Percentiles rank a stretch among this genome's conserved stretches.
Evolutionary conservation across 2,888 invertebrate species (phyloP).

Genomic region (Troides aeacus): DNA sequence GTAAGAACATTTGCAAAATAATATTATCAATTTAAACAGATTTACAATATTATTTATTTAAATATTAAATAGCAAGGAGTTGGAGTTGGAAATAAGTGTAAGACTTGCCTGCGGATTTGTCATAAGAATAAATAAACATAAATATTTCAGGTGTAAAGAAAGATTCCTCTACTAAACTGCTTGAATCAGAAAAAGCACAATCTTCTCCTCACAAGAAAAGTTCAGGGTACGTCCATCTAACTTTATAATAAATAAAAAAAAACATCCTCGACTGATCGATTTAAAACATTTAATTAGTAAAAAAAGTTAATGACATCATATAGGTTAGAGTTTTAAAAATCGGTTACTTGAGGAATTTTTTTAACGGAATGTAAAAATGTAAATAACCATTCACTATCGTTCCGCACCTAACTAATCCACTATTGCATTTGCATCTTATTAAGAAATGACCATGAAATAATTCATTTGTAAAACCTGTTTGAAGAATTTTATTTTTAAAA

Average conservation of each 20-base stretch:
- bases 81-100: too few species aligned
- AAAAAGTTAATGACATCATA: not conserved
- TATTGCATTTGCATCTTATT: constrained; percentile 34
- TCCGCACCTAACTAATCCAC: constrained; percentile 55
- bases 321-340: constrained; percentile 3
- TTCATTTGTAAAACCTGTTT: not conserved
- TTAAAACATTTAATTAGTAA: not conserved
- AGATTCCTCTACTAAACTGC: constrained; percentile 69
- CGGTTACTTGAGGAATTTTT: not conserved
- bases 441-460: constrained; percentile 26
- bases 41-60: too few species aligned
- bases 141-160: constrained; percentile 65
- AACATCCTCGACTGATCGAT: constrained; percentile 12
- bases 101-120: not conserved
- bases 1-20: too few species aligned
- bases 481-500: too few species aligned
- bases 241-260: constrained; percentile 15
- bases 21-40: too few species aligned
- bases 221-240: constrained; percentile 60
- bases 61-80: too few species aligned
- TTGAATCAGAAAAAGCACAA: constrained; percentile 72
- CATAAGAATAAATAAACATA: constrained; percentile 7
- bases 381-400: constrained; percentile 56
- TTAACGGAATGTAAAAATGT: constrained; percentile 40
- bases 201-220: constrained; percentile 71